Percentiles rank a stretch among this genome's conserved stretches.
These are phyloP conservation scores for Tetragonula clypearis DNA, from an alignment of 1,140 invertebrate species.

Conservation along the genomic window DNA sequence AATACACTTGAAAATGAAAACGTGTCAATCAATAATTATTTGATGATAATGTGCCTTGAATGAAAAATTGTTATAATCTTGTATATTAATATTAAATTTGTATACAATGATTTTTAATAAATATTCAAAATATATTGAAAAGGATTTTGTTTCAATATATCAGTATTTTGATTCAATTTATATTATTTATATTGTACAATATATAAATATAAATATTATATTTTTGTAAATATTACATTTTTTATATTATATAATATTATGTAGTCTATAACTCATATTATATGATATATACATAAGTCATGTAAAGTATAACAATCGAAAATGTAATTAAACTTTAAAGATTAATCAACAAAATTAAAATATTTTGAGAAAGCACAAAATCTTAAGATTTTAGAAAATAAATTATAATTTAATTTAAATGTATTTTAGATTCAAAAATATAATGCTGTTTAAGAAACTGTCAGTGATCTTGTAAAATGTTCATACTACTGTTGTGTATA, in stretches of 20 bases:
- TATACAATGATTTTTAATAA: constrained; percentile 14
- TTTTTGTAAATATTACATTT: too few relatives aligned
- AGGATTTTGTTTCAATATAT: neutral
- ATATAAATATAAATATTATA: too few relatives aligned
- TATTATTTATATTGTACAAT: too few relatives aligned
- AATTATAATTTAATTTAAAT: neutral
- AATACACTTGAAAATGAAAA: constrained; percentile 29
- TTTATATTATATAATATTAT: too few relatives aligned
- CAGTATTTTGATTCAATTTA: too few relatives aligned
- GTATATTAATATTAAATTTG: constrained; percentile 52
- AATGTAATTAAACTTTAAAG: neutral
- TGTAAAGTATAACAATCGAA: neutral
- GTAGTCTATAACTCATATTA: neutral
- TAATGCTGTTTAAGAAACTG: neutral
- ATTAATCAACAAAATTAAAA: neutral
- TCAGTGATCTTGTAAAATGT: neutral
- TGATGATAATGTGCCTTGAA: constrained; percentile 25
- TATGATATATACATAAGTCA: neutral
- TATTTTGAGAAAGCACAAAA: neutral
- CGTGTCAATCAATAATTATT: constrained; percentile 16
- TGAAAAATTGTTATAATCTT: constrained; percentile 41
- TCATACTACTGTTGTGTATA: neutral
- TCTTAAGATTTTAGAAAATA: neutral
- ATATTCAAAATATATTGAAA: neutral
- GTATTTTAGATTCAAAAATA: neutral